Base-by-base conservation (phyloP, 2,797 vertebrate genomes). In the Takifugu rubripes region DNA sequence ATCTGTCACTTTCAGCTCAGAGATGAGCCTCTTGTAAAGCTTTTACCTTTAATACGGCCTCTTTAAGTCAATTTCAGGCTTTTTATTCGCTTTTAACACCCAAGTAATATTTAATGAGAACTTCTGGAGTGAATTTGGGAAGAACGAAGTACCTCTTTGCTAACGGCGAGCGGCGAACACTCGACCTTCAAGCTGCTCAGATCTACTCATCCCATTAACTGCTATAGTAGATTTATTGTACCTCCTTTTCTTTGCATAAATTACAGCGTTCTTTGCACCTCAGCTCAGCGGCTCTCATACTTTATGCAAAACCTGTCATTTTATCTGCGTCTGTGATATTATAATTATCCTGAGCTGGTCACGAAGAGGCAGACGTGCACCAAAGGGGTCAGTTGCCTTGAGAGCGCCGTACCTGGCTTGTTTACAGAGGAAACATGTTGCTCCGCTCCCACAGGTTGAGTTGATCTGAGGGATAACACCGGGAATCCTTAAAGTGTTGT, bases 41-140 rank as follows among this genome's bases (percentile, higher is more conserved):
- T 16, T 64, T 62, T 42, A 63, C 55, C 27, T 60, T 14, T 36
- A 33, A 54, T 43, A 14, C 15, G n/a, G 16, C 15, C 24, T 46
- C 45, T 46, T 46, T 46, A 10, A 21, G n/a, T 17, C n/a, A 1
- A 40, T 40, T 14, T 40, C 36, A 40, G 36, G 12, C 11, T 14
- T 40, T 40, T 40, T 40, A 14, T 40, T 10, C 3, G 36, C 12
- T 12, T 40, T 40, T 40, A 12, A 40, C 11, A 14, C 36, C 36
- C 36, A 3, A 12, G 12, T 5, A 40, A 14, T 14, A 40, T 40
- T 14, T 12, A 40, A 14, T 40, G 36, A 40, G 36, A 4, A 10
- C 1, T 40, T 40, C 14, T 40, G 3, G 36, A 40, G 10, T 40
- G 36, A 40, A 40, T 40, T 40, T 40, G 12, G 36, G 36, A 40